Evolutionary conservation across 1,140 invertebrate genomes (phyloP).

Genomic region (Sipha flava): DNA sequence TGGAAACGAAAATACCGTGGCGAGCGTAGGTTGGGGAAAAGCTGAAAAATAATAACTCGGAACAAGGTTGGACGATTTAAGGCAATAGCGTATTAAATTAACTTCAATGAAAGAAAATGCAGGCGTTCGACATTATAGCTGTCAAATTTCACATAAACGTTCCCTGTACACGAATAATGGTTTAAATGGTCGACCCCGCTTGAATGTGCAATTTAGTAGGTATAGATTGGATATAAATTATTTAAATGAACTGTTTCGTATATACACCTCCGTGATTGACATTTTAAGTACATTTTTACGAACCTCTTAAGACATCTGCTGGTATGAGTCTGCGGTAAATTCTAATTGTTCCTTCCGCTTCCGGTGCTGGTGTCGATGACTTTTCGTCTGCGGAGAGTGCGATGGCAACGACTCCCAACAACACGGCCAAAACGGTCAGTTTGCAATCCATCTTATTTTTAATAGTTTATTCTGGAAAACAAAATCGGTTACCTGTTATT

Average conservation of each 20-base stretch:
- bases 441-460: not conserved
- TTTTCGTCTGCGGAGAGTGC: constrained; percentile 49
- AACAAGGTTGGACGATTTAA: not conserved
- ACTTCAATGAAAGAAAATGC: too few species aligned
- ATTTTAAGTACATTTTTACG: not conserved
- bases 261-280: too few species aligned
- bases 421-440: constrained; percentile 10
- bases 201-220: too few species aligned
- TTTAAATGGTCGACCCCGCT: too few species aligned
- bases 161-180: too few species aligned
- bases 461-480: not conserved
- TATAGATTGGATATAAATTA: too few species aligned
- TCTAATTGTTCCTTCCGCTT: constrained; percentile 50
- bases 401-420: not conserved
- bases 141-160: too few species aligned
- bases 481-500: not conserved
- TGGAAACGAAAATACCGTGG: not conserved
- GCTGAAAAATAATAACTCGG: not conserved
- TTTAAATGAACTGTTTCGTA: too few species aligned
- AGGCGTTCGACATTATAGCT: too few species aligned
- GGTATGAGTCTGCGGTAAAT: constrained; percentile 72
- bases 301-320: constrained; percentile 75
- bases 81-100: too few species aligned
- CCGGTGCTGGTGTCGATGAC: constrained; percentile 41
- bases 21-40: too few species aligned